Conservation (phyloP, 2,888 invertebrate genomes). For the Pteria penguin region DNA sequence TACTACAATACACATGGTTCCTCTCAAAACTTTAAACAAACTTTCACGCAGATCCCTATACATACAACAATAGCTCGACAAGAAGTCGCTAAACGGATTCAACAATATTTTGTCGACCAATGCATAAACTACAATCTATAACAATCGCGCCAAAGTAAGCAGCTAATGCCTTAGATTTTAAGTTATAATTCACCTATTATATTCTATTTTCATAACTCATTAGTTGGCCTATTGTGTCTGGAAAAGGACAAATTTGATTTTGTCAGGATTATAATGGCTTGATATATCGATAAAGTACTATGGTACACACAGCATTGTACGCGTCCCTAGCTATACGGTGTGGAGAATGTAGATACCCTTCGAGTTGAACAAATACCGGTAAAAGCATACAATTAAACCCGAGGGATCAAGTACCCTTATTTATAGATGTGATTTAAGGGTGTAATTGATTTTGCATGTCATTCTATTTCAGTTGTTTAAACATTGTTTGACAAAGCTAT, state of each 20-base stretch:
- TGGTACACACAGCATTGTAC: background rate
- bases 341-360: background rate
- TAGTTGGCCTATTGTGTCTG: slow-evolving; percentile 27
- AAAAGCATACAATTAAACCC: background rate
- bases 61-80: background rate
- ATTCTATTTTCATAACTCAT: slow-evolving; percentile 25
- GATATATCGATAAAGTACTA: slow-evolving; percentile 16
- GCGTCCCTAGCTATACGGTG: background rate
- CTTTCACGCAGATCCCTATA: background rate
- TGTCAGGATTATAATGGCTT: slow-evolving; percentile 2
- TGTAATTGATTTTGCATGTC: slow-evolving; percentile 32
- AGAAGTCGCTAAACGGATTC: slow-evolving; percentile 8
- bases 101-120: slow-evolving; percentile 30
- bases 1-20: too few relatives aligned
- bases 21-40: background rate
- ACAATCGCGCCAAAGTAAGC: slow-evolving; percentile 6
- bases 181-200: slow-evolving; percentile 14
- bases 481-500: slow-evolving; percentile 19
- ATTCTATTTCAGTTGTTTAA: slow-evolving; percentile 20
- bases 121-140: slow-evolving; percentile 12
- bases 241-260: slow-evolving; percentile 30
- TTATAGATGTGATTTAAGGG: slow-evolving; percentile 28
- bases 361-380: background rate
- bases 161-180: slow-evolving; percentile 23
- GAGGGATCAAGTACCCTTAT: slow-evolving; percentile 27